Evolutionary conservation across 1,140 invertebrate genomes (phyloP).

Genomic region (Agraylea sexmaculata): DNA sequence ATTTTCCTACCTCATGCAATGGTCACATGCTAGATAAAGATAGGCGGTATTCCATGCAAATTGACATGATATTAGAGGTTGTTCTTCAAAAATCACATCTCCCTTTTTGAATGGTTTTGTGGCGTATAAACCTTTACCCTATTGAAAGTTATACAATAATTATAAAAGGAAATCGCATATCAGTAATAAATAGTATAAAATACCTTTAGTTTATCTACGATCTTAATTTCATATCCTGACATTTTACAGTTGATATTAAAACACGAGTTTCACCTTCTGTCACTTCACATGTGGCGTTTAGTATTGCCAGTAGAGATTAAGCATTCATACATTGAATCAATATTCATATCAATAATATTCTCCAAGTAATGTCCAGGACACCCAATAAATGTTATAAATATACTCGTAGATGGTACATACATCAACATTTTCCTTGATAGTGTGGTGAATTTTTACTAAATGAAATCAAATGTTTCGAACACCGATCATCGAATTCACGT

Average conservation of each 20-base stretch:
- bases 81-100: constrained; percentile 77
- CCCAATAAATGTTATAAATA: too few species aligned
- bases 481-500: too few species aligned
- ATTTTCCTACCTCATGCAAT: constrained; percentile 61
- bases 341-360: too few species aligned
- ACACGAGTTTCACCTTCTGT: too few species aligned
- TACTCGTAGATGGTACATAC: too few species aligned
- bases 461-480: too few species aligned
- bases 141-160: constrained; percentile 1
- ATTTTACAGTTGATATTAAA: constrained; percentile 13
- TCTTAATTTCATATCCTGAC: constrained; percentile 19
- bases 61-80: constrained; percentile 78
- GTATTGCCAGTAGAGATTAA: too few species aligned
- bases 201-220: constrained; percentile 20
- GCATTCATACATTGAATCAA: too few species aligned
- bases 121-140: constrained; percentile 82
- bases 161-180: constrained; percentile 2
- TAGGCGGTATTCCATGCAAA: constrained; percentile 89
- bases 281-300: too few species aligned
- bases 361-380: too few species aligned
- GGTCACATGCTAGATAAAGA: constrained; percentile 81
- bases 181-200: background rate
- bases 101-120: constrained; percentile 55
- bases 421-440: too few species aligned
- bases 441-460: too few species aligned